Evolutionary conservation across 2,113 vertebrate genomes (phyloP).

Genomic region (Grantiella picta): DNA sequence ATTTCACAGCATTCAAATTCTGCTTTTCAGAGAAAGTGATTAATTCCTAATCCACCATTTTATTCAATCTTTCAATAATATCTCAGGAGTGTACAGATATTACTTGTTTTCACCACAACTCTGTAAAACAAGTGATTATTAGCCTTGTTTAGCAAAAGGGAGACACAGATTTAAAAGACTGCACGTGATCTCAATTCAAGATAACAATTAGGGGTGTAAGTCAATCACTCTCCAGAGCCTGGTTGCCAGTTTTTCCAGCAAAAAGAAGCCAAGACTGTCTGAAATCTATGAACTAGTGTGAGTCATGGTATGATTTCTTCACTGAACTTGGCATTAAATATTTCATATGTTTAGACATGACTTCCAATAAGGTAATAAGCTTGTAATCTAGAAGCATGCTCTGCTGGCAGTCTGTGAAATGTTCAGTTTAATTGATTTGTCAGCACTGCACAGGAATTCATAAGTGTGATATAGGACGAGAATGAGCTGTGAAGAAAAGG

Average conservation of each 20-base stretch:
- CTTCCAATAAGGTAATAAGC: background rate
- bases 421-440: background rate
- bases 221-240: background rate
- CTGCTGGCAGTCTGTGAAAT: background rate
- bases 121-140: background rate
- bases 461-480: rapidly evolving
- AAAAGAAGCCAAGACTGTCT: background rate
- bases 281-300: background rate
- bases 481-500: background rate
- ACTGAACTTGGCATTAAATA: background rate
- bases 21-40: background rate
- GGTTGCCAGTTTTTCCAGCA: background rate
- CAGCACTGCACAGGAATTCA: background rate
- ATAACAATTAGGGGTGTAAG: background rate
- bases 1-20: background rate
- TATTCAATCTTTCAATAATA: background rate
- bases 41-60: background rate
- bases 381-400: background rate
- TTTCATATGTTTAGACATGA: background rate
- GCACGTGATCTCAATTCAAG: background rate
- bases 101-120: background rate
- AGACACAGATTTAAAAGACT: background rate
- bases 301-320: background rate
- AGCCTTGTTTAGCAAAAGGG: background rate
- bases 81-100: background rate